These are phyloP conservation scores for Montipora foliosa DNA, from an alignment of 64 coral and sea anemone species.

Conservation along the genomic window DNA sequence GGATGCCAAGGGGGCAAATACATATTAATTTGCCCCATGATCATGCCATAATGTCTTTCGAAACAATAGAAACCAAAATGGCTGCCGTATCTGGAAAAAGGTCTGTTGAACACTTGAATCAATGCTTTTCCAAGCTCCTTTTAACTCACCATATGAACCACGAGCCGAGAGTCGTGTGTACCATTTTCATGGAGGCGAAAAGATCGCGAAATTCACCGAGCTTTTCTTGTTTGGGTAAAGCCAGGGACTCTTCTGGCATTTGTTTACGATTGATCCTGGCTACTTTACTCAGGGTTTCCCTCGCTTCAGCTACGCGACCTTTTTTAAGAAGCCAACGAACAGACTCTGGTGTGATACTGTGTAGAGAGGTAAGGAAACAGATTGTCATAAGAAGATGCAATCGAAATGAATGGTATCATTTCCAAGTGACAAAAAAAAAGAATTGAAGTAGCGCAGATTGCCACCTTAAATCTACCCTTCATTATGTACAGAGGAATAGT, in stretches of 20 bases:
- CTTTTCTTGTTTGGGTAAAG: conserved; percentile 4
- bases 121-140: not conserved
- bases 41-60: too few species aligned
- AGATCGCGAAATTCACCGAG: conserved; percentile 56
- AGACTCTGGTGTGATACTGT: conserved; percentile 71
- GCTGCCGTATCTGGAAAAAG: too few species aligned
- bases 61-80: too few species aligned
- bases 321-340: conserved; percentile 67
- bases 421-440: too few species aligned
- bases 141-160: conserved; percentile 39
- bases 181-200: conserved; percentile 43
- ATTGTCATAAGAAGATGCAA: too few species aligned
- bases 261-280: conserved; percentile 38
- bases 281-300: conserved; percentile 10
- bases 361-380: not conserved
- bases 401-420: too few species aligned
- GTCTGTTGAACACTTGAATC: too few species aligned
- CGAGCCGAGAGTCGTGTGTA: not conserved
- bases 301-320: conserved; percentile 8
- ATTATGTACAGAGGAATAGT: too few species aligned
- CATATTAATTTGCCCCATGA: too few species aligned
- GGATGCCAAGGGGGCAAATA: too few species aligned
- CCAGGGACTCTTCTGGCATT: conserved; percentile 12
- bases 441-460: too few species aligned
- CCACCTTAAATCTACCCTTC: too few species aligned